phyloP scores from a whole-genome alignment of 2,888 invertebrate genomes.

The Drosophila colorata region DNA sequence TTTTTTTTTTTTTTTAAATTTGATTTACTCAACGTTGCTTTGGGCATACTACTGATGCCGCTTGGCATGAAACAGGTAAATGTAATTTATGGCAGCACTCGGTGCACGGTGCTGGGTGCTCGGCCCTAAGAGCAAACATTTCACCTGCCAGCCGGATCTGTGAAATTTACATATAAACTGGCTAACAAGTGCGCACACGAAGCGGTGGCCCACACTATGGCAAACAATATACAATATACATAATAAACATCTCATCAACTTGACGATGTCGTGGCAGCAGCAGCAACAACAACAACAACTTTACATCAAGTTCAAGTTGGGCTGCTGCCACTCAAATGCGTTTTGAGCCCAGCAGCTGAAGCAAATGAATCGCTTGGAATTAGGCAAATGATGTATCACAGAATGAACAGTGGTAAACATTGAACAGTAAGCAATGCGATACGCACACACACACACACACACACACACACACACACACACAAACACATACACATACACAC shows the following conservation, averaged over 20 bases:
- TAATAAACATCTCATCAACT: constrained; percentile 70
- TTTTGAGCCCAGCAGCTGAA: constrained; percentile 2
- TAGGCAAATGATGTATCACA: constrained; percentile 54
- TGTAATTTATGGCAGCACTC: constrained; percentile 56
- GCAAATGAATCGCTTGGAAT: constrained; percentile 31
- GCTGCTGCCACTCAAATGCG: constrained; percentile 4
- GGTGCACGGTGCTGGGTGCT: background rate
- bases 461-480: constrained; percentile 2
- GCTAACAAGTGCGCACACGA: constrained; percentile 17
- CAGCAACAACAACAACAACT: constrained; percentile 17
- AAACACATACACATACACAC: constrained; percentile 3
- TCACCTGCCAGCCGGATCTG: constrained; percentile 31
- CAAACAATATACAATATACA: constrained; percentile 43
- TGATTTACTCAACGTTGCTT: constrained; percentile 25
- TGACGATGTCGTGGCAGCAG: constrained; percentile 23
- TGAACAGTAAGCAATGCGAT: constrained; percentile 41
- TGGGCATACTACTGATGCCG: constrained; percentile 27
- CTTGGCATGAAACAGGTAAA: constrained; percentile 49
- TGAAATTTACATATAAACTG: constrained; percentile 63
- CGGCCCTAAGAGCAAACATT: constrained; percentile 17
- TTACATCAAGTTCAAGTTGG: constrained; percentile 39
- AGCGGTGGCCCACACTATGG: constrained; percentile 5
- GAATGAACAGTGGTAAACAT: constrained; percentile 56
- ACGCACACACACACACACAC: constrained; percentile 15
- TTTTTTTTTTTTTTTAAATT: constrained; percentile 31